These are phyloP conservation scores for Athetis lepigone DNA, from an alignment of 2,888 invertebrate species.

Conservation along the genomic window DNA sequence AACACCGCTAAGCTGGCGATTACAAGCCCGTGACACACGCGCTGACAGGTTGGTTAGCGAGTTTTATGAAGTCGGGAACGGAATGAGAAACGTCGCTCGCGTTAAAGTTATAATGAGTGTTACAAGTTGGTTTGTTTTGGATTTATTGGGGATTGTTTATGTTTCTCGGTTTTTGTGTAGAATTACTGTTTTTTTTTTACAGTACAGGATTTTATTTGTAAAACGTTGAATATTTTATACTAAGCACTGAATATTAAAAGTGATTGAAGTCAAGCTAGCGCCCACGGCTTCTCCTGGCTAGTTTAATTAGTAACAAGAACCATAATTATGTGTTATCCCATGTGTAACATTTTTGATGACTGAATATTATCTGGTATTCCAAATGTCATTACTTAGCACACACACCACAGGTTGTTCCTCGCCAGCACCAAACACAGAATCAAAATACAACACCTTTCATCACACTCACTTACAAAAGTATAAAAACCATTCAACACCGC, in stretches of 20 bases:
- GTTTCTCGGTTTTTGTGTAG: background rate
- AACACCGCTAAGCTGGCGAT: constrained; percentile 23
- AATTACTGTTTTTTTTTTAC: background rate
- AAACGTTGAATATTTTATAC: too few relatives aligned
- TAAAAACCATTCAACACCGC: background rate
- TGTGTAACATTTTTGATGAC: too few relatives aligned
- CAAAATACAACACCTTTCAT: constrained; percentile 10
- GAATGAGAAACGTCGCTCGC: background rate
- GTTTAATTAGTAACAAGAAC: too few relatives aligned
- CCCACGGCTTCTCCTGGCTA: too few relatives aligned
- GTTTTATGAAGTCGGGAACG: constrained; percentile 13
- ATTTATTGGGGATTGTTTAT: constrained; percentile 10
- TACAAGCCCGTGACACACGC: constrained; percentile 30
- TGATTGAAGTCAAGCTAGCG: too few relatives aligned
- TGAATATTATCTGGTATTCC: too few relatives aligned
- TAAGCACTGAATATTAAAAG: too few relatives aligned
- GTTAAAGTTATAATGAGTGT: constrained; percentile 26
- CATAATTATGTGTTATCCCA: too few relatives aligned
- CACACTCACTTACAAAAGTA: background rate
- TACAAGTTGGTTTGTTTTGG: constrained; percentile 14
- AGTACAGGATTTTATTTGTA: too few relatives aligned
- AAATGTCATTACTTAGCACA: too few relatives aligned
- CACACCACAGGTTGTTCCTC: too few relatives aligned
- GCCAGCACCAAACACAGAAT: too few relatives aligned
- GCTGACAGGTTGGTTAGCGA: constrained; percentile 30